These are phyloP conservation scores for Lacerta viridis DNA, from an alignment of 2,797 vertebrate genomes.

Conservation along the genomic window DNA sequence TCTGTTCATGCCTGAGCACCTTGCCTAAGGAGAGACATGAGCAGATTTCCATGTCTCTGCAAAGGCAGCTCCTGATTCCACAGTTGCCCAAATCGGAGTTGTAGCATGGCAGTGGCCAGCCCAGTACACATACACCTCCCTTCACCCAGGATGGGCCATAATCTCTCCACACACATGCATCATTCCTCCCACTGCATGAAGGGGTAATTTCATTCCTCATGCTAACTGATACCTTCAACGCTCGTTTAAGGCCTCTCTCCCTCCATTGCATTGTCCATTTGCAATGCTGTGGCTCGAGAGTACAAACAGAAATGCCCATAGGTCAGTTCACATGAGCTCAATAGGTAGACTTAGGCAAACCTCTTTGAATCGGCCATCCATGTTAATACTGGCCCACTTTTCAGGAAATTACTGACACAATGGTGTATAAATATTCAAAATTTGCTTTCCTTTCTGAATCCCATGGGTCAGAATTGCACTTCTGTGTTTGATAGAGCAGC, in stretches of 20 bases:
- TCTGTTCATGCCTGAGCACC: too few relatives aligned
- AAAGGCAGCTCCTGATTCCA: too few relatives aligned
- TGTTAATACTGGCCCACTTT: neutral
- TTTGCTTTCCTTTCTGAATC: neutral
- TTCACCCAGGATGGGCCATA: too few relatives aligned
- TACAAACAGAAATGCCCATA: neutral
- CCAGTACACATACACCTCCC: too few relatives aligned
- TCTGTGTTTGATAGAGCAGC: neutral
- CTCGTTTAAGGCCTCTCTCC: neutral
- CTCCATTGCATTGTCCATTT: neutral
- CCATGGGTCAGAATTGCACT: neutral
- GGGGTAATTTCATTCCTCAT: too few relatives aligned
- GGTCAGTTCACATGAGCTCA: neutral
- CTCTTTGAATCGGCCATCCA: neutral
- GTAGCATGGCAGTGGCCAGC: too few relatives aligned
- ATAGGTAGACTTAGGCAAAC: neutral
- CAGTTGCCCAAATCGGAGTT: too few relatives aligned
- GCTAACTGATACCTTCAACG: too few relatives aligned
- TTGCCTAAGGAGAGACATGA: too few relatives aligned
- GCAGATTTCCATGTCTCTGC: too few relatives aligned
- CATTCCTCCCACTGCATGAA: too few relatives aligned
- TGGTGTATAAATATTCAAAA: neutral
- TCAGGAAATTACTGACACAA: neutral
- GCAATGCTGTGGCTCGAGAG: neutral
- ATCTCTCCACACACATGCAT: too few relatives aligned